Conservation (phyloP, 2,113 vertebrate genomes). For the Microcebus griseorufus region DNA sequence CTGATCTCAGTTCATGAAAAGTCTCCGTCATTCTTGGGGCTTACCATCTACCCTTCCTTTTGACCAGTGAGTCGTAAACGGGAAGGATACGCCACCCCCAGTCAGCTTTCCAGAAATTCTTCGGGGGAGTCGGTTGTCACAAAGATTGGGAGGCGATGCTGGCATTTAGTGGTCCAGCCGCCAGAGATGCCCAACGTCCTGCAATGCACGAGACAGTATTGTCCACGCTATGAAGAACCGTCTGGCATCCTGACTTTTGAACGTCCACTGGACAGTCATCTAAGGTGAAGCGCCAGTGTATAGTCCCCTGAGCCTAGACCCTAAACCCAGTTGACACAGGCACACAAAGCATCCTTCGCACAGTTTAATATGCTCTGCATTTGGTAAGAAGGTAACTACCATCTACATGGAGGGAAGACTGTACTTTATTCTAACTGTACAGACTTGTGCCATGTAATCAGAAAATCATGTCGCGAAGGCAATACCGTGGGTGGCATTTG, state of each 20-base stretch:
- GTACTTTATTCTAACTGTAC: not conserved
- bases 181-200: not conserved
- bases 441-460: not conserved
- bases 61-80: not conserved
- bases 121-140: not conserved
- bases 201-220: fast-evolving
- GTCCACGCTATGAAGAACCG: too few relatives aligned
- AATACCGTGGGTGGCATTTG: fast-evolving
- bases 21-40: not conserved
- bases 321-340: fast-evolving
- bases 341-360: not conserved
- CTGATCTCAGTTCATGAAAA: not conserved
- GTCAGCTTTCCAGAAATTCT: not conserved
- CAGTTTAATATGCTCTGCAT: fast-evolving
- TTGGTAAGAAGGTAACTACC: not conserved
- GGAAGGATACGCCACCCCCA: not conserved
- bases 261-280: not conserved
- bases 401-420: fast-evolving
- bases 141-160: not conserved
- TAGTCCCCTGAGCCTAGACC: not conserved
- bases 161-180: not conserved
- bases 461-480: not conserved
- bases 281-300: not conserved
- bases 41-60: not conserved
- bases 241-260: fast-evolving